phyloP scores from a whole-genome alignment of 2,888 invertebrate genomes.

The Leucoma salicis region DNA sequence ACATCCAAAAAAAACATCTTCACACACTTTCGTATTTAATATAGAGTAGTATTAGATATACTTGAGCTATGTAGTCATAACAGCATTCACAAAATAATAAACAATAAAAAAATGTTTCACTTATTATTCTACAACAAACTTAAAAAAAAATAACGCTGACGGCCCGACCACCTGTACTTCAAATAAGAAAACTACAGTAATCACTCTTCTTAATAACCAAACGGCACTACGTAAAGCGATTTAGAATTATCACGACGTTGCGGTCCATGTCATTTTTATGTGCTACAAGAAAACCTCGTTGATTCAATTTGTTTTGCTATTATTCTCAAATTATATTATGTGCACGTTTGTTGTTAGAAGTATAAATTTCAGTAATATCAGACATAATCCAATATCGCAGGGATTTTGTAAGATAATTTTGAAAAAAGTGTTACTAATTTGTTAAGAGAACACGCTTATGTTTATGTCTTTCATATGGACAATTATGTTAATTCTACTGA shows the following conservation, averaged over 20 bases:
- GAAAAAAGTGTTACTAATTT: too few relatives aligned
- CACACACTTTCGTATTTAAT: too few relatives aligned
- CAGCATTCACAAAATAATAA: too few relatives aligned
- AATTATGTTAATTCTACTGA: conserved; percentile 10
- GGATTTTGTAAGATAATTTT: too few relatives aligned
- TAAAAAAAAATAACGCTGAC: too few relatives aligned
- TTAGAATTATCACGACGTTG: conserved; percentile 20
- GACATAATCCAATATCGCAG: too few relatives aligned
- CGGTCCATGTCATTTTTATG: conserved; percentile 35
- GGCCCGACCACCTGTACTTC: background rate
- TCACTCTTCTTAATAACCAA: conserved; percentile 6
- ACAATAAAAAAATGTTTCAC: too few relatives aligned
- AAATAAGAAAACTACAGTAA: conserved; percentile 10
- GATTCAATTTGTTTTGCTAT: conserved; percentile 47
- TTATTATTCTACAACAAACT: too few relatives aligned
- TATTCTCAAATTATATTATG: conserved; percentile 33
- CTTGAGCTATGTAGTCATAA: too few relatives aligned
- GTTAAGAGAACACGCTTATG: background rate
- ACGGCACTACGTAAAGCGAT: conserved; percentile 11
- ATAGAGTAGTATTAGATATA: too few relatives aligned
- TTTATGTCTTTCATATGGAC: background rate
- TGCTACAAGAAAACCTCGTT: conserved; percentile 43
- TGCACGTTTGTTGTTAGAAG: conserved; percentile 39
- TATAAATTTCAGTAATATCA: too few relatives aligned
- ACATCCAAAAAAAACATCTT: too few relatives aligned